These are phyloP conservation scores for Sinocyclocheilus rhinocerous DNA, from an alignment of 2,113 vertebrate genomes.

Conservation along the genomic window DNA sequence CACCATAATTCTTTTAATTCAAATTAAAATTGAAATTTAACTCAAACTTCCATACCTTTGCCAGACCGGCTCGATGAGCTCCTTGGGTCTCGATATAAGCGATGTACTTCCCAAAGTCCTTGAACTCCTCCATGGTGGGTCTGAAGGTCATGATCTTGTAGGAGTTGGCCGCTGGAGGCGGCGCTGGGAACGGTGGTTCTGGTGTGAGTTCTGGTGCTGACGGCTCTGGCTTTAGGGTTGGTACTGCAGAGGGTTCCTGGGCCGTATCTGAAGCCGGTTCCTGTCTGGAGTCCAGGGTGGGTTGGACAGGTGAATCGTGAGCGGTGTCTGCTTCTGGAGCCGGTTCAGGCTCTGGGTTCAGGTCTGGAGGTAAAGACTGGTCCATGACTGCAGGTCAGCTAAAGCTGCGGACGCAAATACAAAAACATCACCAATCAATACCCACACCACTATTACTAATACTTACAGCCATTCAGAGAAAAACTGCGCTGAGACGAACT, in stretches of 20 bases:
- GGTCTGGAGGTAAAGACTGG: conserved; percentile 51
- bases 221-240: neutral
- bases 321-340: neutral
- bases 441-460: no score
- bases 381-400: conserved; percentile 66
- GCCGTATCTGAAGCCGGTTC: neutral
- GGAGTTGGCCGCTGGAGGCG: conserved; percentile 79
- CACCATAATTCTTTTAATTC: no score
- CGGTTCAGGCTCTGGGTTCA: conserved; percentile 35
- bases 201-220: neutral
- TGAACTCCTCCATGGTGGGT: conserved; percentile 92
- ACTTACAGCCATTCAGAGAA: no score
- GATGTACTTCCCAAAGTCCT: conserved; percentile 89
- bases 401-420: conserved; percentile 56
- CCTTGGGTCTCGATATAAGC: conserved; percentile 93
- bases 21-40: no score
- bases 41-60: conserved; percentile 79
- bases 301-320: neutral
- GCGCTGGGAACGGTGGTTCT: conserved; percentile 29
- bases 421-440: neutral
- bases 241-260: neutral
- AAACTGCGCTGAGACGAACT: no score
- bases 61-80: conserved; percentile 92
- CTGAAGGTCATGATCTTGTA: conserved; percentile 98
- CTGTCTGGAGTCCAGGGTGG: neutral